A percentile compares a stretch with the other conserved stretches of the same genome.
These are phyloP conservation scores for Palaemon carinicauda DNA, from an alignment of 1,140 invertebrate genomes.

Conservation along the genomic window DNA sequence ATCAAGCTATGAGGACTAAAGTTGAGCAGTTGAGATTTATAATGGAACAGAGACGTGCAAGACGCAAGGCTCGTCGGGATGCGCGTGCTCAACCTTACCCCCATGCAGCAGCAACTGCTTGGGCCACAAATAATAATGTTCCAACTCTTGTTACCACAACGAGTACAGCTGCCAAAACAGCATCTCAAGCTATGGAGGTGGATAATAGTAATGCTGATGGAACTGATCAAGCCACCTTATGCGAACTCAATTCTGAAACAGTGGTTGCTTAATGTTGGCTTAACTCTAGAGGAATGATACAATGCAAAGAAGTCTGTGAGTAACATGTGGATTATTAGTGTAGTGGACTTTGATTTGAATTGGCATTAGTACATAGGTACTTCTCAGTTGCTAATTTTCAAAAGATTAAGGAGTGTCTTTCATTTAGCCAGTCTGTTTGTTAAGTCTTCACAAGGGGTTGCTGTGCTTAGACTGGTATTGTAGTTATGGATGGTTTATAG, in stretches of 20 bases:
- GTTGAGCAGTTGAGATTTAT: constrained; percentile 84
- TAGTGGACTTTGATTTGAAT: background rate
- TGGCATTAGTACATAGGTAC: background rate
- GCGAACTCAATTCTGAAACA: constrained; percentile 53
- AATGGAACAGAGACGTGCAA: constrained; percentile 85
- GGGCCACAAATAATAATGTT: constrained; percentile 30
- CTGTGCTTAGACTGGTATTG: background rate
- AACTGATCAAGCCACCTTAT: constrained; percentile 38
- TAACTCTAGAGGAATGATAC: constrained; percentile 24
- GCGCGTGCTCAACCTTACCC: constrained; percentile 77
- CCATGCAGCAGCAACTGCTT: constrained; percentile 38
- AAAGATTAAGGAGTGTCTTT: constrained; percentile 26
- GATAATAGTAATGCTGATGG: constrained; percentile 38
- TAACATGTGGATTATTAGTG: too few species aligned
- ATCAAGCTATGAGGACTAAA: constrained; percentile 83
- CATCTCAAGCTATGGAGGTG: constrained; percentile 45
- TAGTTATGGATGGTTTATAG: constrained; percentile 29
- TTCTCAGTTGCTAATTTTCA: constrained; percentile 17
- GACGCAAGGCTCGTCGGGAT: constrained; percentile 80
- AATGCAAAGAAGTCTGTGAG: background rate
- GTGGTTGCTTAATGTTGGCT: constrained; percentile 56
- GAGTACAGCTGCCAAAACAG: constrained; percentile 10
- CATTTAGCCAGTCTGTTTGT: background rate
- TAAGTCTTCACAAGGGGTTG: background rate
- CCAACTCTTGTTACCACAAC: constrained; percentile 31